phyloP scores from a whole-genome alignment of 2,888 invertebrate genomes.

The Caprella mutica region DNA sequence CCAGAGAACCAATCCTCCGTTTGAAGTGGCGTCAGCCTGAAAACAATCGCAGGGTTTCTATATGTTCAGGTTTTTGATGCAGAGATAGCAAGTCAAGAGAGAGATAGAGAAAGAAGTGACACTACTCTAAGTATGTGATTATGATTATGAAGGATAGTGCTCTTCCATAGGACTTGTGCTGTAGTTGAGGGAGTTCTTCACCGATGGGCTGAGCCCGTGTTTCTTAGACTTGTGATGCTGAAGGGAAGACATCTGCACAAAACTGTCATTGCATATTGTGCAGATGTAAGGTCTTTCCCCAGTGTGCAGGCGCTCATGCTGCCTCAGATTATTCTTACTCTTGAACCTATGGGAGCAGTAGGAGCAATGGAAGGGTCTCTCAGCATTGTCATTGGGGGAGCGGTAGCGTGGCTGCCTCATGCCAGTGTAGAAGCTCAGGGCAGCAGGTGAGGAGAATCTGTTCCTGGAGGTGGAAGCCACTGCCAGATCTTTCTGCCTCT shows the following conservation, averaged over 20 bases:
- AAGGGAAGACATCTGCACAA: conserved; percentile 29
- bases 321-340: conserved; percentile 27
- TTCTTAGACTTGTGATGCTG: conserved; percentile 24
- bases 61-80: conserved; percentile 1
- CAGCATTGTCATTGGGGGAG: conserved; percentile 1
- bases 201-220: no score
- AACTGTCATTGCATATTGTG: conserved; percentile 21
- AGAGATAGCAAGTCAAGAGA: neutral
- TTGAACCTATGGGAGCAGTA: conserved; percentile 32
- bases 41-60: neutral
- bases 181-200: no score
- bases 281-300: conserved; percentile 32
- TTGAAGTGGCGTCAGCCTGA: neutral
- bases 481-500: no score
- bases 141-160: no score
- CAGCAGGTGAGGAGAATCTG: no score
- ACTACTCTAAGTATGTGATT: no score
- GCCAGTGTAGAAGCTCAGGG: neutral
- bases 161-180: neutral
- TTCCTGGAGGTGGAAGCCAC: no score
- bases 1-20: neutral
- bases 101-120: conserved; percentile 4
- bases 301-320: conserved; percentile 32
- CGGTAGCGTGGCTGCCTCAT: neutral
- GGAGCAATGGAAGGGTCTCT: conserved; percentile 26